Conservation (phyloP, 2,113 vertebrate species). For the Todiramphus saurophagus region DNA sequence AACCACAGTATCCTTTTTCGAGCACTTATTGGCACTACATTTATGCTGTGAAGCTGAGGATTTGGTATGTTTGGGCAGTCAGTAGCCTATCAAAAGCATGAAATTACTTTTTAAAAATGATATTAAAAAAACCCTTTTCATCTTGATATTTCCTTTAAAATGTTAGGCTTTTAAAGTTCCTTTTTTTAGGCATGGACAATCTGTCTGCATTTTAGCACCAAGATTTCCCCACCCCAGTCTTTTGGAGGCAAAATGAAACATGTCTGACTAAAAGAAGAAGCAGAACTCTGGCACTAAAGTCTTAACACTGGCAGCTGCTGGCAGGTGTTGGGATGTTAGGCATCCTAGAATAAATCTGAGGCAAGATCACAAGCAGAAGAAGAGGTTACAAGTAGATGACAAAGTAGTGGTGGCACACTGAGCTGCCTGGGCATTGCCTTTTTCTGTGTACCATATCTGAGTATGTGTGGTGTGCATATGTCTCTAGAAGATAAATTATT, state of each 20-base stretch:
- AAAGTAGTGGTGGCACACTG: neutral
- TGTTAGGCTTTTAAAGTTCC: neutral
- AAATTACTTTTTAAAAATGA: constrained; percentile 7
- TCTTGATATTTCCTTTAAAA: neutral
- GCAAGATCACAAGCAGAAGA: neutral
- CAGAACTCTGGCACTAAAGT: neutral
- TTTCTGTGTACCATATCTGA: accelerated
- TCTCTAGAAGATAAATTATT: neutral
- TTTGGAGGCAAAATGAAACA: neutral
- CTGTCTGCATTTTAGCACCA: neutral
- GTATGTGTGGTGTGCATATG: accelerated
- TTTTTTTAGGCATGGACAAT: neutral
- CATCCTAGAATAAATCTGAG: neutral
- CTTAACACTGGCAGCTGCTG: neutral
- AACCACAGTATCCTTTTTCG: neutral
- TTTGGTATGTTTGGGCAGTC: neutral
- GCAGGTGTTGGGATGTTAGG: neutral
- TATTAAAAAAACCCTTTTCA: neutral
- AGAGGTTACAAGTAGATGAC: neutral
- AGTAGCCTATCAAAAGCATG: neutral
- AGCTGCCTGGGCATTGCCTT: neutral
- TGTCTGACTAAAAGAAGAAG: neutral
- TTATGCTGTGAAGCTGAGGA: neutral
- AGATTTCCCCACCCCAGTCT: neutral
- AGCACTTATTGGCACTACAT: neutral